Evolutionary conservation across 2,888 invertebrate genomes (phyloP), one percentile per base, ranked within the genome.

Genomic region (Galeopsomyia nigrocyanea): DNA sequence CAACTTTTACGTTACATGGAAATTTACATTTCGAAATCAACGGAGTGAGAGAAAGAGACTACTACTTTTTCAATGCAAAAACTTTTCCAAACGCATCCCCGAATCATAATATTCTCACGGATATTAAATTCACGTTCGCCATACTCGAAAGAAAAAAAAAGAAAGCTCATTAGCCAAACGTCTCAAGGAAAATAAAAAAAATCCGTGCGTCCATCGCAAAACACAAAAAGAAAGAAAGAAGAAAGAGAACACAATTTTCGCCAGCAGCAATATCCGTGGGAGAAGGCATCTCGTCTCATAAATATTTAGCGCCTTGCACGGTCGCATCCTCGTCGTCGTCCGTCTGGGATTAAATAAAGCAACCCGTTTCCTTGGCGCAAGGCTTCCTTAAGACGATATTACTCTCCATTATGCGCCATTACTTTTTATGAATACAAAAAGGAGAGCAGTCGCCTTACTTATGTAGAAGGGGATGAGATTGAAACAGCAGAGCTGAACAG

Each of bases 361-460:
- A 67, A 70, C 72, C 57, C 69, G 53, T 73, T 69, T 73, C 67
- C 31, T 47, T 22, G 26, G 22, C 49, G 22, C 14, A 14, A 51
- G 17, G 22, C 53, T 69, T 76, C 26, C 71, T 69, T 69, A 70
- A 67, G 64, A 62, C 69, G 64, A 66, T 71, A 76, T 76, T 74
- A 75, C 70, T 71, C 73, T 69, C 68, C 69, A 74, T 70, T 75
- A 74, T 60, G 56, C 57, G 49, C 51, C 69, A 73, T 70, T 73
- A 64, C 71, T 74, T 74, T 67, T 71, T 75, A 68, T 66, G 68
- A 69, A 74, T 71, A 73, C 69, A 72, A 73, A 75, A 75, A 66
- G 57, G 10, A 1, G 7, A 10, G 39, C 1, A 39, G 10, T 13
- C 5, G 1, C 7, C 7, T 3, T 39, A 7, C 7, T 3, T 39